A percentile compares a stretch with the other conserved stretches of the same genome.
These are phyloP conservation scores for Hemithea aestivaria DNA, from an alignment of 2,888 invertebrate species.

Conservation along the genomic window DNA sequence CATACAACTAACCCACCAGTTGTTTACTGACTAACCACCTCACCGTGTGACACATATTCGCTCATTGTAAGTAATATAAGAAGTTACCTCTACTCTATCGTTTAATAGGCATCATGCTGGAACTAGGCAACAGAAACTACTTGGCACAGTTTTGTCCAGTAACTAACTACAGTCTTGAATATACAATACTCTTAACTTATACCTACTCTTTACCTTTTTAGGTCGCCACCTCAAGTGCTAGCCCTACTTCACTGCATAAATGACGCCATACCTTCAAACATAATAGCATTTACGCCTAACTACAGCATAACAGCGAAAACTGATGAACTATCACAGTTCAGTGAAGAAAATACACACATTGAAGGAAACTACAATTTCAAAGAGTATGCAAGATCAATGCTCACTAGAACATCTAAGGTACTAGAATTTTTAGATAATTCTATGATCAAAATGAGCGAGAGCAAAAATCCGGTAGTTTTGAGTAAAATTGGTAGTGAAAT, in stretches of 20 bases:
- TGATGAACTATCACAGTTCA: conserved; percentile 30
- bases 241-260: conserved; percentile 62
- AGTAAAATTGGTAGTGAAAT: conserved; percentile 51
- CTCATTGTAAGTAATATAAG: too few species aligned
- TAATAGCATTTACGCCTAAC: conserved; percentile 46
- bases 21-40: too few species aligned
- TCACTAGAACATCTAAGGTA: conserved; percentile 42
- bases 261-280: conserved; percentile 50
- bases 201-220: too few species aligned
- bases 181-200: too few species aligned
- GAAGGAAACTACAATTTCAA: conserved; percentile 23
- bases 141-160: too few species aligned
- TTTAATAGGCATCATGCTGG: too few species aligned
- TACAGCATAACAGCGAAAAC: conserved; percentile 40
- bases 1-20: too few species aligned
- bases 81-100: too few species aligned
- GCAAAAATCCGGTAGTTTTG: conserved; percentile 34
- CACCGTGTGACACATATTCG: too few species aligned
- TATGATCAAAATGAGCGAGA: conserved; percentile 55
- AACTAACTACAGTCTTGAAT: too few species aligned
- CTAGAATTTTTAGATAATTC: conserved; percentile 53
- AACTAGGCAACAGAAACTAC: too few species aligned
- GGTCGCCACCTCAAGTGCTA: conserved; percentile 51
- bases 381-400: conserved; percentile 40
- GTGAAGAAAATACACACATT: conserved; percentile 29